Base-by-base conservation (phyloP, 2,888 invertebrate genomes). In the Agrochola macilenta region DNA sequence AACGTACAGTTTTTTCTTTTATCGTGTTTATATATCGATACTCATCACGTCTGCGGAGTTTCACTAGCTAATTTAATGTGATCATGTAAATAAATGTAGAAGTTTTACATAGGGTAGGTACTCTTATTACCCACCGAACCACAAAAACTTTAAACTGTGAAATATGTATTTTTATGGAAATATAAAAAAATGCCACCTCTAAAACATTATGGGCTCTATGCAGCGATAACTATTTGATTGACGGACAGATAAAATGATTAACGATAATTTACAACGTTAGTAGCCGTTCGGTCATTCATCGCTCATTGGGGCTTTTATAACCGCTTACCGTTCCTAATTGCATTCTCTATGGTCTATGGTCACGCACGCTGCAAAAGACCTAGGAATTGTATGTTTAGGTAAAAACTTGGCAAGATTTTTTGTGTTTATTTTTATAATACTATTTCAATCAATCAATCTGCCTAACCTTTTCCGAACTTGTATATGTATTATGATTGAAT, bases 201-300 rank as follows among this genome's bases (percentile, higher is more conserved):
- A 74, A 60, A 68, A 23, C 46, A 23, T 52, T 23, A 39, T 39
- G 43, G 11, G 11, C n/a, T n/a, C 70, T 58, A 43, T 54, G 52
- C 43, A 75, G 5, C 7, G 2, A 52, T 46, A 77, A 79, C 46
- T 76, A 83, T 85, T 87, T 85, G 88, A 90, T 89, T 89, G 88
- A 88, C 82, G 79, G 86, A 83, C 83, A 87, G 90, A 91, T 92
- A 87, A 88, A 88, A 93, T 94, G 91, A 94, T 93, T 92, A 92
- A 93, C 89, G 89, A 85, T 89, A 89, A 90, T 91, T 90, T 85
- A 89, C 82, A 83, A 83, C 81, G 85, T 90, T 88, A 86, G 87
- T 83, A 79, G 79, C 73, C 60, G 66, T 83, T 82, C 86, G 74
- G 77, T 78, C 76, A 84, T 75, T 75, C 80, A 81, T 85, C 78